Conservation (phyloP, 2,797 vertebrate species). For the Pteropus rufus region DNA sequence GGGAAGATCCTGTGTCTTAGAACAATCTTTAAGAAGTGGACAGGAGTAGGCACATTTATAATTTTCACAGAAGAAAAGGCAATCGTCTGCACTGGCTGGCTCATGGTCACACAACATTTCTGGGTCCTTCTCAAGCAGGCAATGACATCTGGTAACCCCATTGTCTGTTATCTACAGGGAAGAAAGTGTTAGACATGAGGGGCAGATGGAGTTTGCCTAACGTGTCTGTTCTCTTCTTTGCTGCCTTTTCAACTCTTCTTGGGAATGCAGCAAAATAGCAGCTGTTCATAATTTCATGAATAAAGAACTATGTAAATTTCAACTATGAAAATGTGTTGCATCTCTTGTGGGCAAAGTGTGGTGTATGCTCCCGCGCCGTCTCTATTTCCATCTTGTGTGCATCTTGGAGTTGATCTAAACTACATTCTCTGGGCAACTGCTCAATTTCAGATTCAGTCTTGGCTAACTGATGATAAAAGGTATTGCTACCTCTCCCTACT, state of each 20-base stretch:
- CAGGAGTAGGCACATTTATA: not conserved
- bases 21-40: not conserved
- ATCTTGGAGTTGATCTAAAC: not conserved
- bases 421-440: not conserved
- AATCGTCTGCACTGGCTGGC: not conserved
- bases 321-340: slow-evolving; percentile 82
- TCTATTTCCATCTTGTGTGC: slow-evolving; percentile 9
- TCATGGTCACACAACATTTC: slow-evolving; percentile 61
- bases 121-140: slow-evolving; percentile 78
- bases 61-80: not conserved
- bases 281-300: slow-evolving; percentile 87
- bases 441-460: not conserved
- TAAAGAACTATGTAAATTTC: slow-evolving; percentile 86
- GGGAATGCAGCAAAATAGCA: slow-evolving; percentile 85
- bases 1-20: not conserved
- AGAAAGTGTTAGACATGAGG: slow-evolving; percentile 84
- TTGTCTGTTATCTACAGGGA: slow-evolving; percentile 80
- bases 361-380: not conserved
- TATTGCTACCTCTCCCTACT: not conserved
- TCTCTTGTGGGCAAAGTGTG: slow-evolving; percentile 63
- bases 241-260: slow-evolving; percentile 85
- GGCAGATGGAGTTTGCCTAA: slow-evolving; percentile 86
- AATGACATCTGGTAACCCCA: slow-evolving; percentile 83
- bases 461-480: not conserved
- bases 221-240: slow-evolving; percentile 83